Evolutionary conservation across 2,113 vertebrate genomes (phyloP), one percentile per base, ranked within the genome.

Genomic region (Dicentrarchus labrax): DNA sequence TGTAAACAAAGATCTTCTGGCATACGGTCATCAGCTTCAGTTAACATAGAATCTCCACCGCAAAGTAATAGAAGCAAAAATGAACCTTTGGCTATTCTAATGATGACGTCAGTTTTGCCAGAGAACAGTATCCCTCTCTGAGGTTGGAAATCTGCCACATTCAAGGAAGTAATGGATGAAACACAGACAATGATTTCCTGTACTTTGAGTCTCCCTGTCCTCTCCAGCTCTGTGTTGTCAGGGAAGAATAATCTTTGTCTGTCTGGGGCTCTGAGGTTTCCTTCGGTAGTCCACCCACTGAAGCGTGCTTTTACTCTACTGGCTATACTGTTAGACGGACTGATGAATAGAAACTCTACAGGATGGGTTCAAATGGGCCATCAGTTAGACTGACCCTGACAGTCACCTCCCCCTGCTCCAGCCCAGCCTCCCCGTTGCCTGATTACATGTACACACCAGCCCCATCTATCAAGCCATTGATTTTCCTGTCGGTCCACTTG

Each of bases 401-500:
- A 90, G 83, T 74, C 75, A 54, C 86, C 68, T 72, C 72, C 85
- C 64, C 81, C 77, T 68, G 48, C 90, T 85, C 61, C 53, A 5
- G 67, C 73, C 78, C 4, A 13, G 72, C 82, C 81, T 86, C 88
- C 84, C 74, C 30, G 64, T 78, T 86, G 90, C 91, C 88, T 92
- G 89, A 93, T 94, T 93, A 91, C 90, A 91, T 84, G 89, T 84
- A 84, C 86, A 85, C 90, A 85, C 84, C 86, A 62, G 75, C 83
- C 75, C 79, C 93, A 94, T 96, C 92, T 84, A 93, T 95, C 94
- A 94, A 76, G 61, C 45, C 66, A 94, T 94, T 88, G 94, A 95
- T 95, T 94, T 90, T 82, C n/a, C 91, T 90, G 92, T 92, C 93
- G 30, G 76, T 90, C 84, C 66, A 88, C 92, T 92, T 89, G 89